A percentile compares a stretch with the other conserved stretches of the same genome.
Conservation (phyloP, 2,797 vertebrate genomes). For the Acridotheres tristis region DNA sequence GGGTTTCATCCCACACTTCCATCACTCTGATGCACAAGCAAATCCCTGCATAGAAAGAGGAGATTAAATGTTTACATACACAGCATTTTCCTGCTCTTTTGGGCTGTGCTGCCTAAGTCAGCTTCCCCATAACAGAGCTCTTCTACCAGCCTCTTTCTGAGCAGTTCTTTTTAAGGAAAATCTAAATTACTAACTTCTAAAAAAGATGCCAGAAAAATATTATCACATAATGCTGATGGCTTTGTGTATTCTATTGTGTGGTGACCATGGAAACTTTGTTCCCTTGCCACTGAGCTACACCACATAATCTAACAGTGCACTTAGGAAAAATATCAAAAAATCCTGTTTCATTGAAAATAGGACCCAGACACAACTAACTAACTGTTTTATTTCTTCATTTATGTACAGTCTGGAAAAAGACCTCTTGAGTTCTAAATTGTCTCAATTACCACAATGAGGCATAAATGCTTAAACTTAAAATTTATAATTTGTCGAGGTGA, state of each 20-base stretch:
- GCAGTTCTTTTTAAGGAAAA: constrained; percentile 18
- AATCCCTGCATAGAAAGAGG: background rate
- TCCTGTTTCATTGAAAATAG: background rate
- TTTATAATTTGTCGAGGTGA: background rate
- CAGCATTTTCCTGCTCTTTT: background rate
- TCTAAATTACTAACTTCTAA: constrained; percentile 33
- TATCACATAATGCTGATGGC: background rate
- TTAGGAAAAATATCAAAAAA: background rate
- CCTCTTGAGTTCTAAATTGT: background rate
- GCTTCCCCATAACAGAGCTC: background rate
- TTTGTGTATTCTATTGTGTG: background rate
- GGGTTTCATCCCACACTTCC: background rate
- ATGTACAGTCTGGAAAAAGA: background rate
- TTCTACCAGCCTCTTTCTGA: background rate
- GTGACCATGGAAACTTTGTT: constrained; percentile 32
- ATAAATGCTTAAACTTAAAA: background rate
- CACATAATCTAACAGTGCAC: background rate
- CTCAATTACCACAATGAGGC: background rate
- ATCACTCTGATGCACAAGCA: background rate
- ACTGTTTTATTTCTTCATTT: background rate
- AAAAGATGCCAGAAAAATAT: constrained; percentile 27
- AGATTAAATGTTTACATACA: constrained; percentile 27
- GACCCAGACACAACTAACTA: background rate
- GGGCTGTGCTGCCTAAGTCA: background rate
- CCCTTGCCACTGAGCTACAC: background rate